Percentiles rank a stretch among this genome's conserved stretches.
phyloP scores from a whole-genome alignment of 2,113 vertebrate genomes.

The Melierax canorus region DNA sequence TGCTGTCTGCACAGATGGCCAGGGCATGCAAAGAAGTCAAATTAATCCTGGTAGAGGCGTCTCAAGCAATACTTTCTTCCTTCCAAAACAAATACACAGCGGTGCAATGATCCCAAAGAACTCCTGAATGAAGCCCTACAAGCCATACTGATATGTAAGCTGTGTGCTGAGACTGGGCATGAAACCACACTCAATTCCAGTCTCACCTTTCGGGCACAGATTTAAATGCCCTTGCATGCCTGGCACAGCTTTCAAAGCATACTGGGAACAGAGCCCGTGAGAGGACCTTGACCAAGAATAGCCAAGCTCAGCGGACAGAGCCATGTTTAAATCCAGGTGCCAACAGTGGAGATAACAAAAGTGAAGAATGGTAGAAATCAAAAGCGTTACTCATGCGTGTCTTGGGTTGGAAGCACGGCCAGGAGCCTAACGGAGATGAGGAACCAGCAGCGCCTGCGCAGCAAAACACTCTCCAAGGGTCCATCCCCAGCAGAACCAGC shows the following conservation, averaged over 20 bases:
- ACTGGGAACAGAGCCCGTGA: neutral
- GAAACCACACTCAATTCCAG: neutral
- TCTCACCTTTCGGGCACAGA: neutral
- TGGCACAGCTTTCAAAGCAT: neutral
- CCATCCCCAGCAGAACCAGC: neutral
- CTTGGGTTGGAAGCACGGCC: neutral
- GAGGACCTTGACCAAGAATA: neutral
- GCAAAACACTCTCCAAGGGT: neutral
- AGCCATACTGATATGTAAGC: neutral
- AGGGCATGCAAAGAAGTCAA: neutral
- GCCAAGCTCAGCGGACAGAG: neutral
- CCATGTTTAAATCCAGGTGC: conserved; percentile 3
- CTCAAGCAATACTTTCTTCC: neutral
- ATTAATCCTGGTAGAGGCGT: neutral
- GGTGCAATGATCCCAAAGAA: neutral
- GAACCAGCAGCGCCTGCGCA: neutral
- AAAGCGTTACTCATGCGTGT: neutral
- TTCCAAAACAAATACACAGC: neutral
- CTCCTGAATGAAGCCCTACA: neutral
- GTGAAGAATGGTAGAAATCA: neutral
- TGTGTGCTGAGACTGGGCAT: neutral
- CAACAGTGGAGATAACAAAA: neutral
- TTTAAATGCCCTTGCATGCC: neutral
- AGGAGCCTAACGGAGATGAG: neutral
- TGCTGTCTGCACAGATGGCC: neutral